phyloP scores from a whole-genome alignment of 2,888 invertebrate species.

The Odontocerum albicorne region DNA sequence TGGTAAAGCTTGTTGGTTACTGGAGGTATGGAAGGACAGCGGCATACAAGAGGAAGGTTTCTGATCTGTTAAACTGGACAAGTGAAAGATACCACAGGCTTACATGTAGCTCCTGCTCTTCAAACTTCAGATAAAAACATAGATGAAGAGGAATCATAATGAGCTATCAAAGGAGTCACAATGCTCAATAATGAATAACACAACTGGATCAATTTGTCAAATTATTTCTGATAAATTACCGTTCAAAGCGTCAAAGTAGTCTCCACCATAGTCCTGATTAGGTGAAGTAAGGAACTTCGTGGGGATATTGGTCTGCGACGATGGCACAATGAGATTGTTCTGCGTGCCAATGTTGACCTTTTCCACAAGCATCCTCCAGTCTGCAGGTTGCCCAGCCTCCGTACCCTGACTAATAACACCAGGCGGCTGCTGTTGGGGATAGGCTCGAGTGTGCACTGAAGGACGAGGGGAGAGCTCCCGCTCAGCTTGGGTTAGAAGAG shows the following conservation, averaged over 20 bases:
- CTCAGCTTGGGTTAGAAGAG: slow-evolving; percentile 42
- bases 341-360: slow-evolving; percentile 39
- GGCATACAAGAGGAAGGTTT: no score
- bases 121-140: no score
- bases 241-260: slow-evolving; percentile 20
- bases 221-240: slow-evolving; percentile 3
- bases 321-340: slow-evolving; percentile 40
- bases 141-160: no score
- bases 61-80: no score
- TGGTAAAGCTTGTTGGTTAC: no score
- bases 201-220: background rate
- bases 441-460: slow-evolving; percentile 36
- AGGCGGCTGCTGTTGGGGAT: slow-evolving; percentile 14
- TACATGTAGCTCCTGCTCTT: no score
- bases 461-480: slow-evolving; percentile 52
- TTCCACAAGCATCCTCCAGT: slow-evolving; percentile 36
- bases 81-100: no score
- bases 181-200: no score
- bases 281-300: slow-evolving; percentile 6
- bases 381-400: slow-evolving; percentile 11
- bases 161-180: no score
- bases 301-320: slow-evolving; percentile 8
- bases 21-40: no score
- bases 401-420: slow-evolving; percentile 21
- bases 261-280: slow-evolving; percentile 5